phyloP scores from a whole-genome alignment of 2,113 vertebrate genomes.

The Pomatostomus ruficeps region DNA sequence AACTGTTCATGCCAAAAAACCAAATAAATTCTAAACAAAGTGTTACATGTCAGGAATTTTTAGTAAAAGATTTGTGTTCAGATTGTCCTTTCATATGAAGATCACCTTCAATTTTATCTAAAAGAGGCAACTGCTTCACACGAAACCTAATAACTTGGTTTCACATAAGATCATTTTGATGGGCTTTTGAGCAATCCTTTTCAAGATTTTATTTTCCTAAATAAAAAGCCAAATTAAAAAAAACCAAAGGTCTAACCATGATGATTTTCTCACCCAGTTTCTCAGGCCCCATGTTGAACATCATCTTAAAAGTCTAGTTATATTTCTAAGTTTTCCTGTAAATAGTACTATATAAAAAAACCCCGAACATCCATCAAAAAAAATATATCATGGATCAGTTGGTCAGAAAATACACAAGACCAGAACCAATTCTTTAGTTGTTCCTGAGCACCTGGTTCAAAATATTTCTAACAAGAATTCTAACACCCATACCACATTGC shows the following conservation, averaged over 20 bases:
- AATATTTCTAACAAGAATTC: neutral
- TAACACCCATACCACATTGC: neutral
- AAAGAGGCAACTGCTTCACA: neutral
- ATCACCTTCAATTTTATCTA: neutral
- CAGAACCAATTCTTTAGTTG: neutral
- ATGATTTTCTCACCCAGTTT: neutral
- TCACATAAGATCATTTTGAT: neutral
- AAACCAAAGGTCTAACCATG: neutral
- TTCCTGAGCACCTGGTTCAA: neutral
- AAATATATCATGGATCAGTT: neutral
- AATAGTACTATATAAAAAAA: neutral
- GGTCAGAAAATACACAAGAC: neutral
- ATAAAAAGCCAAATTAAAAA: neutral
- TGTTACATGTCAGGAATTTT: neutral
- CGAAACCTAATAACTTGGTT: neutral
- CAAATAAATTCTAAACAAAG: neutral
- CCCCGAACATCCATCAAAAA: neutral
- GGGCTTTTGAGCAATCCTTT: neutral
- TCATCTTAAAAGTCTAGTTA: neutral
- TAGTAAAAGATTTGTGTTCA: neutral
- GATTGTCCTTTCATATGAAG: neutral
- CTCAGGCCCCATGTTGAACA: neutral
- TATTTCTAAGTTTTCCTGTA: neutral
- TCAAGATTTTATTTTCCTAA: neutral
- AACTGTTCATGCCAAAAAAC: neutral